Evolutionary conservation across 2,888 invertebrate genomes (phyloP).

Genomic region (Pseudolycoriella hygida): DNA sequence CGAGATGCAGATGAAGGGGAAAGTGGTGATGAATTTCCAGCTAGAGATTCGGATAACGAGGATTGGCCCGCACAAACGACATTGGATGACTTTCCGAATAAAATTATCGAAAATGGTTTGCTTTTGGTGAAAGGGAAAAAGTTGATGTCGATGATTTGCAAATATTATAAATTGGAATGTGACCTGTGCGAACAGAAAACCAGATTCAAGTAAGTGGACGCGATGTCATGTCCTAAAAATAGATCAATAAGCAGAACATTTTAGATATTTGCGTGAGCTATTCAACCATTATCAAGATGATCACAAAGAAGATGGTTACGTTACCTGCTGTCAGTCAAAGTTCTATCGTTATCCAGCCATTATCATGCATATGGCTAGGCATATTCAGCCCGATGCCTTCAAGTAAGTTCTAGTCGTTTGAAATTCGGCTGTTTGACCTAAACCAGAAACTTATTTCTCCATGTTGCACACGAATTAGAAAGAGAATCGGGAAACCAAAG

Average conservation of each 20-base stretch:
- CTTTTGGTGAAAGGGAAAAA: conserved; percentile 9
- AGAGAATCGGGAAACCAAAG: too few relatives aligned
- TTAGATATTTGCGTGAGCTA: conserved; percentile 5
- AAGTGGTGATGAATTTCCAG: conserved; percentile 8
- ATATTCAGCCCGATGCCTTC: conserved; percentile 10
- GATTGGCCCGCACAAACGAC: conserved; percentile 8
- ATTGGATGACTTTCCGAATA: conserved; percentile 7
- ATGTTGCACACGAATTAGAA: too few relatives aligned
- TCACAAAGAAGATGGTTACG: conserved; percentile 7
- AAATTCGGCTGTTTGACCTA: too few relatives aligned
- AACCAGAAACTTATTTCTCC: too few relatives aligned
- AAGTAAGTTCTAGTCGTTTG: conserved; percentile 2
- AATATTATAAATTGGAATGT: conserved; percentile 9
- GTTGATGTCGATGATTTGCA: conserved; percentile 8
- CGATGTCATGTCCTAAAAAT: background rate
- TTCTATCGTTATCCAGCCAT: conserved; percentile 8
- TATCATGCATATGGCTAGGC: conserved; percentile 10
- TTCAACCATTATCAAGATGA: conserved; percentile 6
- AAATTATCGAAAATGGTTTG: conserved; percentile 8
- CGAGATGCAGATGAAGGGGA: conserved; percentile 5
- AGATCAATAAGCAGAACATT: background rate
- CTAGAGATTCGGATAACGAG: conserved; percentile 9
- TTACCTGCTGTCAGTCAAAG: conserved; percentile 9
- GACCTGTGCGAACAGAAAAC: conserved; percentile 6
- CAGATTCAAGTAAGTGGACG: conserved; percentile 5